Base-by-base conservation (phyloP, 2,797 vertebrate genomes). In the Tenualosa thibaudeaui region DNA sequence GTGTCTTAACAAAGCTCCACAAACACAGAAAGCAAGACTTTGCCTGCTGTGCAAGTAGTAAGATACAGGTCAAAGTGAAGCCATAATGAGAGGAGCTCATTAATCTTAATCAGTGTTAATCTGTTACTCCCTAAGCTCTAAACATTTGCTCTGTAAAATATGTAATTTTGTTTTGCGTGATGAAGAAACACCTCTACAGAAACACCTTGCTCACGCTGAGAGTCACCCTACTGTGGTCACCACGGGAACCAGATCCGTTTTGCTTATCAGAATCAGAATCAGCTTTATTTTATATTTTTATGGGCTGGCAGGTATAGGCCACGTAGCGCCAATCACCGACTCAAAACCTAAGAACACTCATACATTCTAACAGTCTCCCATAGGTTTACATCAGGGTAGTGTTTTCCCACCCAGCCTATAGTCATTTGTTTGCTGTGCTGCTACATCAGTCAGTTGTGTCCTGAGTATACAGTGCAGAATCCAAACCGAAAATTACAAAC, bases 261-360 rank as follows among this genome's bases (percentile, higher is more conserved):
- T 93, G 93, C 93, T 93, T 93, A 92, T 94, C 31, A 31, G 31
- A 31, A 31, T 31, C 31, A 31, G 31, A 31, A 31, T 31, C 31
- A 31, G 31, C 31, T 31, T 31, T 31, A 31, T 31, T 31, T 31
- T 1, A 31, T 31, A 31, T 31, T 31, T 31, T 93, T 93, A 8
- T 51, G 7, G 7, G 50, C 7, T 93, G 92, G 92, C 83, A 86
- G 88, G 91, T 90, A 90, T 88, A 88, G 87, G 82, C 86, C 87
- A 89, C 93, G 93, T 93, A 93, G 93, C 93, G 94, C 93, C 91
- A 93, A 92, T 88, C 84, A 84, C 90, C 91, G 89, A 90, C 90
- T 93, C 90, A 90, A 92, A 91, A 91, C 91, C 93, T 89, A 89
- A 87, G 88, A 84, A 88, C 91, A 90, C 91, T 91, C 88, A 46